Evolutionary conservation across 2,888 invertebrate species (phyloP).

Genomic region (Hydroisotoma schaefferi): DNA sequence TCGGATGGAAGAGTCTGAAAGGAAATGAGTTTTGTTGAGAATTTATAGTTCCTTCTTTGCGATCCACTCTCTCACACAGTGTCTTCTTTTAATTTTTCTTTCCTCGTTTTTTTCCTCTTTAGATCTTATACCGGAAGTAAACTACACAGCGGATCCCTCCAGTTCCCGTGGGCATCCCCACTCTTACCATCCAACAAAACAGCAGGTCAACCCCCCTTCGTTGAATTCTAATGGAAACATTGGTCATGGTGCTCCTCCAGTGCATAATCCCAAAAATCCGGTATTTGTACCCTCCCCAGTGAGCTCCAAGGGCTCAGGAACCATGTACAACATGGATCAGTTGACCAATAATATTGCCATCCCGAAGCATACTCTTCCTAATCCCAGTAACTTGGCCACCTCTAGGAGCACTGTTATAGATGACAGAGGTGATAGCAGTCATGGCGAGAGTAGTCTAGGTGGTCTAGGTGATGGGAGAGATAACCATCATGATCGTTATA

Average conservation of each 20-base stretch:
- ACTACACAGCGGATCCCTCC: conserved; percentile 40
- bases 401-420: conserved; percentile 45
- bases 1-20: conserved; percentile 14
- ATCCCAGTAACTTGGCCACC: conserved; percentile 49
- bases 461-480: conserved; percentile 33
- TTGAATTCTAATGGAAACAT: conserved; percentile 25
- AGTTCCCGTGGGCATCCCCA: conserved; percentile 25
- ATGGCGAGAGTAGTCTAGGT: conserved; percentile 15
- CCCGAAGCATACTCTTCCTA: conserved; percentile 48
- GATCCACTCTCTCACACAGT: conserved; percentile 5
- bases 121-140: conserved; percentile 48
- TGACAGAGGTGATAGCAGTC: conserved; percentile 25
- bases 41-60: conserved; percentile 33
- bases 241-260: conserved; percentile 29
- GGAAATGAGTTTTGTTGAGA: conserved; percentile 41
- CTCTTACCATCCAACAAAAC: conserved; percentile 30
- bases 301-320: conserved; percentile 47
- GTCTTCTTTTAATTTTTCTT: conserved; percentile 9
- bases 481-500: conserved; percentile 41
- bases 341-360: conserved; percentile 49
- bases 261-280: conserved; percentile 47
- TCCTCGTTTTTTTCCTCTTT: conserved; percentile 4
- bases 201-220: conserved; percentile 23
- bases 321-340: conserved; percentile 49
- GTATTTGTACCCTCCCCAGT: conserved; percentile 48